Evolutionary conservation across 1,140 invertebrate species (phyloP).

Genomic region (Sitobion miscanthi): DNA sequence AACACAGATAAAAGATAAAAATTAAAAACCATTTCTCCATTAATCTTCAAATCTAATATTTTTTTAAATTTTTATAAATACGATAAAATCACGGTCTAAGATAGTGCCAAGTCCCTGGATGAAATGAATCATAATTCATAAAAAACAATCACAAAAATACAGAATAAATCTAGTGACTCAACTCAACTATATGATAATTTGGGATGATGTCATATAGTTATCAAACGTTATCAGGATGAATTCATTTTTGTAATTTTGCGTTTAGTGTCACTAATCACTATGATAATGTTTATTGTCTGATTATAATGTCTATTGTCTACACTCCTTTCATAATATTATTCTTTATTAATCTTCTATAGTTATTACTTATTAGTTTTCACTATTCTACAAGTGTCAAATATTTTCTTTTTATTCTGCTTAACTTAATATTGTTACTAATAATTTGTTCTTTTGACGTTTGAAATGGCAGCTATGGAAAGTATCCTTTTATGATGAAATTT

Average conservation of each 20-base stretch:
- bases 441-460: neutral
- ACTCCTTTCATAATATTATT: neutral
- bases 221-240: neutral
- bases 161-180: no score
- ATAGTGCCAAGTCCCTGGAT: no score
- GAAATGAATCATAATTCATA: no score
- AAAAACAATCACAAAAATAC: no score
- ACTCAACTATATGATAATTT: neutral
- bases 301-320: neutral
- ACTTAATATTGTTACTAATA: neutral
- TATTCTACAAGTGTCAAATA: neutral
- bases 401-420: neutral
- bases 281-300: neutral
- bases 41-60: no score
- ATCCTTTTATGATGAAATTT: conserved; percentile 55
- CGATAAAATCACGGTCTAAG: no score
- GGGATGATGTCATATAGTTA: neutral
- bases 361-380: neutral
- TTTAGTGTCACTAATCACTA: no score
- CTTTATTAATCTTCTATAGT: neutral
- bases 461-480: conserved; percentile 57
- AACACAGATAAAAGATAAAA: no score
- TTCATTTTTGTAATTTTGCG: neutral
- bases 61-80: no score
- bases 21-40: no score